phyloP scores from a whole-genome alignment of 2,888 invertebrate genomes.

The Junonia oenone region DNA sequence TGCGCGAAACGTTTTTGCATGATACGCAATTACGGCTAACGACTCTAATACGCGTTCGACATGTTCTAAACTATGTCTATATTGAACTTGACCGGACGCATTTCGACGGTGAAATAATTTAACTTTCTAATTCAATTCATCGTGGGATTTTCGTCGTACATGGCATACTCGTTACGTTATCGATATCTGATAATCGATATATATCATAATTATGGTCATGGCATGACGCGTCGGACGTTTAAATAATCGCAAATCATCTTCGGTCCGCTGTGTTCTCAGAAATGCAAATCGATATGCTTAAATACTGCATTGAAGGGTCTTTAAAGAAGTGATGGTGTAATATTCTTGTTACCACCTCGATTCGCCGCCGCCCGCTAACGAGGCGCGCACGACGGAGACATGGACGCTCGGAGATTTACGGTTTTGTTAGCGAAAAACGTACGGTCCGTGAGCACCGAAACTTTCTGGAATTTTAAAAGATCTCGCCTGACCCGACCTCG shows the following conservation, averaged over 20 bases:
- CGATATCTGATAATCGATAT: constrained; percentile 54
- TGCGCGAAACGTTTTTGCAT: constrained; percentile 55
- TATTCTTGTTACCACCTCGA: constrained; percentile 32
- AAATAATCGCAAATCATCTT: constrained; percentile 48
- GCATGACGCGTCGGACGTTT: constrained; percentile 44
- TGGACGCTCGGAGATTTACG: constrained; percentile 37
- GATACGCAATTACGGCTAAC: constrained; percentile 63
- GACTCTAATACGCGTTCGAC: constrained; percentile 55
- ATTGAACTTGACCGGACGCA: constrained; percentile 43
- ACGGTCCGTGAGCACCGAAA: constrained; percentile 32
- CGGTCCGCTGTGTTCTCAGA: constrained; percentile 35
- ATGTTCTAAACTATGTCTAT: constrained; percentile 48
- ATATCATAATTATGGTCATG: constrained; percentile 58
- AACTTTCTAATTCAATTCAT: constrained; percentile 68
- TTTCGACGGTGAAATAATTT: constrained; percentile 53
- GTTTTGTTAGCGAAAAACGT: constrained; percentile 36
- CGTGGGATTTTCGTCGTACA: constrained; percentile 46
- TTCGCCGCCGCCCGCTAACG: constrained; percentile 52
- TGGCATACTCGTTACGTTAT: constrained; percentile 36
- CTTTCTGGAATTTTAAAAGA: constrained; percentile 28
- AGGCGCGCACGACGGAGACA: constrained; percentile 35
- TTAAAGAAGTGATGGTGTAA: constrained; percentile 30
- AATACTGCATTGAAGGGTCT: constrained; percentile 29
- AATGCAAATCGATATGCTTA: constrained; percentile 40
- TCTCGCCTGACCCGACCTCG: constrained; percentile 37